Evolutionary conservation across 2,113 vertebrate species (phyloP).

Genomic region (Nyctereutes procyonoides): DNA sequence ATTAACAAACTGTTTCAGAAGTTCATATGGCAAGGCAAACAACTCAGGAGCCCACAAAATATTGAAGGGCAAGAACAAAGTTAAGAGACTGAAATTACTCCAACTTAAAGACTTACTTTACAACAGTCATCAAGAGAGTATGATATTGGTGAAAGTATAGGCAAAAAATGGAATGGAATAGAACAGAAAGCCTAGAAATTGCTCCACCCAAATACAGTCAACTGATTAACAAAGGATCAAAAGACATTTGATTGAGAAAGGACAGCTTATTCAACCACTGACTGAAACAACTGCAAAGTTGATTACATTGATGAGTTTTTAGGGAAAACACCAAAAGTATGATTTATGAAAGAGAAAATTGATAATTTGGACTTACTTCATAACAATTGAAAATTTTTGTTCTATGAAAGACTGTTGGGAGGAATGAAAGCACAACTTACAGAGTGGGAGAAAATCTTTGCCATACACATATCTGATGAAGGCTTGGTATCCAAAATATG

Average conservation of each 20-base stretch:
- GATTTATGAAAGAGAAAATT: background rate
- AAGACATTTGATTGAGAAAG: background rate
- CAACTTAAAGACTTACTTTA: background rate
- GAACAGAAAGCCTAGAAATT: background rate
- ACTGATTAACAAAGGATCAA: background rate
- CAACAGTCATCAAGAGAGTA: background rate
- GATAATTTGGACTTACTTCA: background rate
- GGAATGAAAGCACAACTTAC: background rate
- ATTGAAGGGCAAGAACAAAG: background rate
- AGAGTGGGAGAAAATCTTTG: background rate
- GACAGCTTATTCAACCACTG: background rate
- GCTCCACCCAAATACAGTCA: background rate
- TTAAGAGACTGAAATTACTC: background rate
- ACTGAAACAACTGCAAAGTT: background rate
- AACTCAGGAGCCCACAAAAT: background rate
- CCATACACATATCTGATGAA: background rate
- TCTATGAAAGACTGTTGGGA: background rate
- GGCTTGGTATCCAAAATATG: background rate
- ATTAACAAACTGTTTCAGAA: background rate
- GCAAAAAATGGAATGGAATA: background rate
- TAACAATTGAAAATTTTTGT: background rate
- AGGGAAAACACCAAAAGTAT: background rate
- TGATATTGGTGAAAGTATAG: background rate
- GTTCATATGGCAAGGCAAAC: background rate
- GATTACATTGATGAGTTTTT: background rate